Conservation (phyloP, 2,797 vertebrate genomes). For the Nasua narica region DNA sequence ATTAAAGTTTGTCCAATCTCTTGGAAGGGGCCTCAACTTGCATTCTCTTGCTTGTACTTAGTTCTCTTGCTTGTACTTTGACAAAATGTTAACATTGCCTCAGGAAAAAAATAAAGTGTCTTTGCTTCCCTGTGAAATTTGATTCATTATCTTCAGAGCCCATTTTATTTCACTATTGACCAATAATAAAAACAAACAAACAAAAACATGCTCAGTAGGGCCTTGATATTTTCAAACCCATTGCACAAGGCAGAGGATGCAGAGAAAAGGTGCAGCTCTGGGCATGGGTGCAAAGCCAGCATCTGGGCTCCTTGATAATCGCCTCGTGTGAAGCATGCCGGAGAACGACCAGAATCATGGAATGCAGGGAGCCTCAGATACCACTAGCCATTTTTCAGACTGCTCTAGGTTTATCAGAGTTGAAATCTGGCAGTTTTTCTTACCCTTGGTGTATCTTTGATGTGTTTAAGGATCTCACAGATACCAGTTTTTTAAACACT, state of each 20-base stretch:
- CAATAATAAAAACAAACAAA: constrained; percentile 45
- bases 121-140: constrained; percentile 46
- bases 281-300: constrained; percentile 7
- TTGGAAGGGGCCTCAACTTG: neutral
- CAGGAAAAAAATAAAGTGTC: neutral
- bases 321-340: constrained; percentile 4
- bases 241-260: neutral
- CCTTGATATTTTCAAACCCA: constrained; percentile 53
- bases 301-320: constrained; percentile 6
- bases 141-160: constrained; percentile 50
- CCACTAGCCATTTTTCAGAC: constrained; percentile 53
- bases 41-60: neutral
- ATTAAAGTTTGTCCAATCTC: neutral
- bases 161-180: constrained; percentile 57
- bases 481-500: neutral
- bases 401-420: constrained; percentile 33
- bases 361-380: constrained; percentile 10
- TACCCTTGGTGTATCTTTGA: neutral
- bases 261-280: neutral
- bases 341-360: neutral
- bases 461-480: neutral
- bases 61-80: neutral
- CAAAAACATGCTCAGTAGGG: neutral
- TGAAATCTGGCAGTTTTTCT: constrained; percentile 42
- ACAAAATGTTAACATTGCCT: constrained; percentile 38